Conservation (phyloP, 1,140 invertebrate species). For the Pteromalus puparum region DNA sequence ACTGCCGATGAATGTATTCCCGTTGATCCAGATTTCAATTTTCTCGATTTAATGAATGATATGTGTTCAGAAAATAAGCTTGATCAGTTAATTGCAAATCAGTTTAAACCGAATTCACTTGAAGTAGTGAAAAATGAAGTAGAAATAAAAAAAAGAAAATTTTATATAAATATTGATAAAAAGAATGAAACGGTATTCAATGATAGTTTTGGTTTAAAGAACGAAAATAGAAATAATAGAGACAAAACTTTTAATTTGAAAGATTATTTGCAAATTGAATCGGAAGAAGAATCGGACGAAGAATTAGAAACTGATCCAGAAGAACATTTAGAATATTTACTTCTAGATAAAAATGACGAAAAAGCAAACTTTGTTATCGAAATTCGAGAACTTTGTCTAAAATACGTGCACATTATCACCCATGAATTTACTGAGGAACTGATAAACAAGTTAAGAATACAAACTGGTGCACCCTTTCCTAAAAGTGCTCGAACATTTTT, state of each 20-base stretch:
- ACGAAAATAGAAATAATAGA: background rate
- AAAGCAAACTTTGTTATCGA: background rate
- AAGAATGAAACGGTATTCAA: background rate
- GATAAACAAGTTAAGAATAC: background rate
- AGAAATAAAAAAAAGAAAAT: background rate
- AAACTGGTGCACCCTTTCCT: slow-evolving; percentile 18
- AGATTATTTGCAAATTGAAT: background rate
- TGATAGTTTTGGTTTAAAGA: background rate
- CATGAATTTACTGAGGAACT: background rate
- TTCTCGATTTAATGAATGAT: background rate
- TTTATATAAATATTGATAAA: background rate
- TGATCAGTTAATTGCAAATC: background rate
- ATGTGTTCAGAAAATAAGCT: background rate
- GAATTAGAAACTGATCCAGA: background rate
- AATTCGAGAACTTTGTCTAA: background rate
- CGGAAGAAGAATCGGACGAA: background rate
- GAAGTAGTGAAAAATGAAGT: background rate
- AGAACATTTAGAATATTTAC: too few species aligned
- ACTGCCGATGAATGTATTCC: background rate
- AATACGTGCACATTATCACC: background rate
- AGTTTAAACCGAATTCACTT: background rate
- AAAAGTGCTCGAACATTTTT: slow-evolving; percentile 34
- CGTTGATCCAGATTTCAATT: background rate
- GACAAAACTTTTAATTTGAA: background rate
- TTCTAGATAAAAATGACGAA: background rate